Evolutionary conservation across 2,888 invertebrate genomes (phyloP), one percentile per base, ranked within the genome.

Genomic region (Argynnis bischoffii): DNA sequence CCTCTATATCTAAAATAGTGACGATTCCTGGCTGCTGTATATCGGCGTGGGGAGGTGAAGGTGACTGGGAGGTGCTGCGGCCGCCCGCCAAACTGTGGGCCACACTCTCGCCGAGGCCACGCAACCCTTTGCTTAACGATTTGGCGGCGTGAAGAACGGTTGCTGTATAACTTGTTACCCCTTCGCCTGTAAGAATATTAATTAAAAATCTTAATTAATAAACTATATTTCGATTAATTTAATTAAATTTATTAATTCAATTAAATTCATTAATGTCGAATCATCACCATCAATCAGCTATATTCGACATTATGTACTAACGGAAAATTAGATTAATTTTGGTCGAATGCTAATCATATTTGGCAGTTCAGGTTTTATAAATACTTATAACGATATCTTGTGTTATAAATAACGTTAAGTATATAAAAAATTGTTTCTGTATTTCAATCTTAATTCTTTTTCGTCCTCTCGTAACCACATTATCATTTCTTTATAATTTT

Each of bases 91-190:
- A 88, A 79, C 97, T 98, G 77, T 96, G 97, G 0, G 98, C 98
- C 54, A 99, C 97, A 56, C 96, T 97, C 88, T 98, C 98, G 15
- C 98, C 97, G 70, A 99, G 93, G 69, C 97, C 98, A 0, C 97
- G 95, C 64, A 99, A 88, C 0, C 98, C 98, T 86, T 98, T 97
- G 68, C 98, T 97, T 50, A 99, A 93, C 21, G 97, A 97, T 92
- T 99, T 99, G 18, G 99, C 99, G 1, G 98, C 98, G 88, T 98
- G 97, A 13, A 99, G 94, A 64, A 99, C 97, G 0, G 98, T 97
- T 1, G 99, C 98, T 56, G 98, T 98, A 78, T 97, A 97, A 83
- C 97, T 97, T 81, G 97, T 95, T 15, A 96, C 96, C 15, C 97
- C 97, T 84, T 97, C 97, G 35, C 94, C 94, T 92, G 82, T 0